Evolutionary conservation across 1,140 invertebrate species (phyloP).

Genomic region (Scaptomyza montana): DNA sequence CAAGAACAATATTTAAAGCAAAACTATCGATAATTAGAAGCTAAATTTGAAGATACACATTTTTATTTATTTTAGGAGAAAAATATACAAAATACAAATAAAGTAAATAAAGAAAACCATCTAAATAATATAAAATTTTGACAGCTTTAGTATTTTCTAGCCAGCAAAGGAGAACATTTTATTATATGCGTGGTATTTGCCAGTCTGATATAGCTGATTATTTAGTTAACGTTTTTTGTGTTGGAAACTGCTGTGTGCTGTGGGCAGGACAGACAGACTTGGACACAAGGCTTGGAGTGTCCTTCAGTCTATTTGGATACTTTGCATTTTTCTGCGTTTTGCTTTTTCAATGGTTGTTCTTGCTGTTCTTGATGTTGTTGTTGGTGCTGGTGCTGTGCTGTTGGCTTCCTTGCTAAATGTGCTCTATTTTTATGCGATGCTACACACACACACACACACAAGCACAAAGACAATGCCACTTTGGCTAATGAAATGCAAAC

Average conservation of each 20-base stretch:
- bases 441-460: constrained; percentile 21
- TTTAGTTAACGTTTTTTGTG: not conserved
- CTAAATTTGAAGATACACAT: too few relatives aligned
- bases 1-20: too few relatives aligned
- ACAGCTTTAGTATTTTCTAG: too few relatives aligned
- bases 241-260: not conserved
- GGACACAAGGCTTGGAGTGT: constrained; percentile 77
- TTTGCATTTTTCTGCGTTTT: constrained; percentile 72
- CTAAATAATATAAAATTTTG: too few relatives aligned
- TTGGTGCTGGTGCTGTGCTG: too few relatives aligned
- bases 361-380: constrained; percentile 19
- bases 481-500: constrained; percentile 82
- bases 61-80: too few relatives aligned
- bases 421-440: constrained; percentile 72
- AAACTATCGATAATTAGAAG: too few relatives aligned
- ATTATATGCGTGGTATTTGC: constrained; percentile 10
- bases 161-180: too few relatives aligned
- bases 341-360: constrained; percentile 28
- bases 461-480: constrained; percentile 68
- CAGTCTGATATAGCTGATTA: not conserved
- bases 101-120: too few relatives aligned
- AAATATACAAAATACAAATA: too few relatives aligned
- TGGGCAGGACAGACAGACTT: constrained; percentile 61
- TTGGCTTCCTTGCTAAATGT: constrained; percentile 64
- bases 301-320: constrained; percentile 82